These are phyloP conservation scores for Dolichoris vasculosae DNA, from an alignment of 1,140 invertebrate species.

Conservation along the genomic window DNA sequence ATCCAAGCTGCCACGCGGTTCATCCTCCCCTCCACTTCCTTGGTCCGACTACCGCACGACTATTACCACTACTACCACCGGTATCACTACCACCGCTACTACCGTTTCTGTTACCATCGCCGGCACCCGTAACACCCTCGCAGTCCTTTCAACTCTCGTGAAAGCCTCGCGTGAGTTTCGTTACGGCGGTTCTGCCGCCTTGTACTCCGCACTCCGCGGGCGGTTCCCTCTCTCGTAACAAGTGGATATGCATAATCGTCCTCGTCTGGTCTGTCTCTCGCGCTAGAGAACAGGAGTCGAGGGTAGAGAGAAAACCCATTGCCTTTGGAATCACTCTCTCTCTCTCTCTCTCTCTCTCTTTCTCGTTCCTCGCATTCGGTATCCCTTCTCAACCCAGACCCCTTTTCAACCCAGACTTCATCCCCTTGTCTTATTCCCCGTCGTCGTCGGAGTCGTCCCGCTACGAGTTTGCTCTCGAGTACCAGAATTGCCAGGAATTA, in stretches of 20 bases:
- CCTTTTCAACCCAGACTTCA: slow-evolving; percentile 13
- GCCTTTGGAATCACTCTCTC: background rate
- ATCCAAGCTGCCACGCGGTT: background rate
- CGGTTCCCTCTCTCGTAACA: slow-evolving; percentile 54
- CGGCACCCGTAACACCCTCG: background rate
- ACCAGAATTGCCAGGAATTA: slow-evolving; percentile 41
- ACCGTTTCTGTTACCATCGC: background rate
- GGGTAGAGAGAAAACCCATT: background rate
- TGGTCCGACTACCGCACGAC: slow-evolving; percentile 22
- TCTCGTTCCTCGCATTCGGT: background rate
- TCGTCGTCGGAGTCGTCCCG: background rate
- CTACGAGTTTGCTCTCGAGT: slow-evolving; percentile 25
- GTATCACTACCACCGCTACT: background rate
- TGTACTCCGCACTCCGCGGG: slow-evolving; percentile 42
- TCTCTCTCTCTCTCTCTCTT: too few relatives aligned
- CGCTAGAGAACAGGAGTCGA: background rate
- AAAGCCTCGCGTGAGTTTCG: slow-evolving; percentile 43
- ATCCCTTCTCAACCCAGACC: background rate
- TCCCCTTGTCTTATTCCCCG: slow-evolving; percentile 12
- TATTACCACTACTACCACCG: background rate
- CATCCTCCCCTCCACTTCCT: background rate
- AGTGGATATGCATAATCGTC: slow-evolving; percentile 61
- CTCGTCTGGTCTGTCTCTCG: slow-evolving; percentile 42
- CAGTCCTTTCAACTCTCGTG: slow-evolving; percentile 33
- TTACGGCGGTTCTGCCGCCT: slow-evolving; percentile 48